Percentiles rank a stretch among this genome's conserved stretches.
These are phyloP conservation scores for Enteromius anoplus DNA, from an alignment of 2,797 vertebrate genomes.

Conservation along the genomic window DNA sequence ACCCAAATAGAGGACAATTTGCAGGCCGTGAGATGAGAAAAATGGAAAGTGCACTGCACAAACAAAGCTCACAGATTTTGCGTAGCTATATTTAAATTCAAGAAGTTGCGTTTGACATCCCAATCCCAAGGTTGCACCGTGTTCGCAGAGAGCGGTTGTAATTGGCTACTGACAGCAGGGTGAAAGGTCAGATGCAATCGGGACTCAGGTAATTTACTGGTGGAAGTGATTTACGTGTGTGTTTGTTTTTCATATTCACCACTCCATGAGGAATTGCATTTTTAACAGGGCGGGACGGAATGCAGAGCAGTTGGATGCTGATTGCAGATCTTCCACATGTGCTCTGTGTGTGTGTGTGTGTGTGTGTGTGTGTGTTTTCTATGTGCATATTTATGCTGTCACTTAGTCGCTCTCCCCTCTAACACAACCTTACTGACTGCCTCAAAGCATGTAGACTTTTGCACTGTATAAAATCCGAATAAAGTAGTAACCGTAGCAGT, in stretches of 20 bases:
- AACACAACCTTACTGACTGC: slow-evolving; percentile 29
- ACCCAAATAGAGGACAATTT: slow-evolving; percentile 37
- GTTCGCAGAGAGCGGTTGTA: slow-evolving; percentile 52
- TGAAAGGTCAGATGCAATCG: slow-evolving; percentile 65
- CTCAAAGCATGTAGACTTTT: slow-evolving; percentile 13
- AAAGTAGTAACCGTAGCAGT: slow-evolving; percentile 41
- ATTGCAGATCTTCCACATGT: slow-evolving; percentile 50
- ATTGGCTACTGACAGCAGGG: slow-evolving; percentile 61
- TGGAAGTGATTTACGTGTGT: slow-evolving; percentile 62
- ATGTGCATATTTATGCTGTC: slow-evolving; percentile 47
- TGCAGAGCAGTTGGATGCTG: slow-evolving; percentile 59
- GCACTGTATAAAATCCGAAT: slow-evolving; percentile 35
- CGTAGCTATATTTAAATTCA: slow-evolving; percentile 34
- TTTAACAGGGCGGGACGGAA: slow-evolving; percentile 47
- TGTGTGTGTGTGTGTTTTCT: slow-evolving; percentile 23
- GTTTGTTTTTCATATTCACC: slow-evolving; percentile 66
- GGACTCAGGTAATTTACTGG: slow-evolving; percentile 62
- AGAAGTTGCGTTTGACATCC: slow-evolving; percentile 40
- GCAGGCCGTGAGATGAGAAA: slow-evolving; percentile 40
- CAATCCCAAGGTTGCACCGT: slow-evolving; percentile 44
- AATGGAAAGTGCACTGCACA: slow-evolving; percentile 18
- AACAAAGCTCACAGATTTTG: slow-evolving; percentile 31
- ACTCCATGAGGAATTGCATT: slow-evolving; percentile 54
- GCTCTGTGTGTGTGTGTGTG: not conserved
- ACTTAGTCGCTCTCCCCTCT: slow-evolving; percentile 29